Percentiles rank a stretch among this genome's conserved stretches.
These are phyloP conservation scores for Microdon myrmicae DNA, from an alignment of 2,888 invertebrate species.

Conservation along the genomic window DNA sequence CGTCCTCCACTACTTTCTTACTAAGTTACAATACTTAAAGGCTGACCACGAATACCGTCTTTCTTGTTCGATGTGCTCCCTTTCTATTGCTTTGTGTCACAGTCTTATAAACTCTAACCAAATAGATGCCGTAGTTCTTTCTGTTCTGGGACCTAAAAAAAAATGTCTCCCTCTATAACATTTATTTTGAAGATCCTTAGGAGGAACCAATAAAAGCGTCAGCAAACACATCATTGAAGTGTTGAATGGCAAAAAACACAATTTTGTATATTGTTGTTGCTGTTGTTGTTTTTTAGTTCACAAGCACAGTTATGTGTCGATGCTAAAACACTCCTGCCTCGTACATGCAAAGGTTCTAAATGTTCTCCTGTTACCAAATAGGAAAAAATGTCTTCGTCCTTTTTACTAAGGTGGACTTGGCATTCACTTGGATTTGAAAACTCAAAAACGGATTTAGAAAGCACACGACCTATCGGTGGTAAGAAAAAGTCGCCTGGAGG, in stretches of 20 bases:
- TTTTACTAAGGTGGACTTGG: constrained; percentile 15
- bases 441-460: constrained; percentile 41
- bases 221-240: constrained; percentile 48
- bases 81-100: constrained; percentile 13
- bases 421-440: constrained; percentile 37
- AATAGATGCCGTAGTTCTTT: constrained; percentile 14
- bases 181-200: constrained; percentile 27
- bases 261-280: too few relatives aligned
- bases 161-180: constrained; percentile 2
- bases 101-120: constrained; percentile 10
- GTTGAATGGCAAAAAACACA: constrained; percentile 24
- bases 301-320: constrained; percentile 29
- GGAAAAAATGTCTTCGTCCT: constrained; percentile 1
- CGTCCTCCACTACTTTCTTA: too few relatives aligned
- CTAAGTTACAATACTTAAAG: too few relatives aligned
- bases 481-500: constrained; percentile 3
- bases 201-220: constrained; percentile 42
- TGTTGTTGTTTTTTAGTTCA: constrained; percentile 12
- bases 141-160: too few relatives aligned
- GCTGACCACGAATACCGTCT: too few relatives aligned
- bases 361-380: not conserved
- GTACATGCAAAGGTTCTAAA: too few relatives aligned
- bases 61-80: constrained; percentile 12
- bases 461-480: constrained; percentile 20
- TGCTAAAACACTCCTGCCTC: too few relatives aligned